A percentile compares a stretch with the other conserved stretches of the same genome.
Evolutionary conservation across 1,140 invertebrate genomes (phyloP).

Genomic region (Calycopis cecrops): DNA sequence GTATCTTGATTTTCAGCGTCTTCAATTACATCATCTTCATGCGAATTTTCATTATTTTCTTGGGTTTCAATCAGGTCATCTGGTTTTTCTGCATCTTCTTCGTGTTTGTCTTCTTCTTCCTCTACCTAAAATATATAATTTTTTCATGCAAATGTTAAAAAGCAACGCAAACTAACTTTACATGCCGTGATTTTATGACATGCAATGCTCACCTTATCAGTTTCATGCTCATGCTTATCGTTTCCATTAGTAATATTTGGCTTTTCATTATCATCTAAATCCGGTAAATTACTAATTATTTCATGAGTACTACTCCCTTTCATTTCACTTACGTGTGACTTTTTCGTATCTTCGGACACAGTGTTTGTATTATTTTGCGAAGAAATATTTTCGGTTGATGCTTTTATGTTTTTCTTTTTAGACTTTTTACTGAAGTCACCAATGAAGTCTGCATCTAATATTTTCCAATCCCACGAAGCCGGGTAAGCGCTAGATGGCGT

Average conservation of each 20-base stretch:
- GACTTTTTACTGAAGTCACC: conserved; percentile 60
- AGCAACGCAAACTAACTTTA: conserved; percentile 62
- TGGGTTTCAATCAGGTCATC: conserved; percentile 22
- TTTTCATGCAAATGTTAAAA: conserved; percentile 68
- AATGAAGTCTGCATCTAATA: conserved; percentile 73
- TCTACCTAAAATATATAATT: conserved; percentile 63
- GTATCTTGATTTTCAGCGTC: conserved; percentile 18
- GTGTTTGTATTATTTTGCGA: conserved; percentile 61
- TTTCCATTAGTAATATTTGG: conserved; percentile 31
- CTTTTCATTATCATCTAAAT: conserved; percentile 57
- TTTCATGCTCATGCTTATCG: conserved; percentile 24
- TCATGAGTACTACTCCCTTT: conserved; percentile 66
- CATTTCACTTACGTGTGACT: conserved; percentile 45
- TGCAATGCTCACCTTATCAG: conserved; percentile 55
- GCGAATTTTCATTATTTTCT: conserved; percentile 26
- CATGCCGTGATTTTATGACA: conserved; percentile 35
- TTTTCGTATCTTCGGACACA: conserved; percentile 49
- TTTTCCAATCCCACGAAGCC: conserved; percentile 83
- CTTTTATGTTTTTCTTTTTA: conserved; percentile 56
- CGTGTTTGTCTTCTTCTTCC: conserved; percentile 26
- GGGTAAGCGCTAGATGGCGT: conserved; percentile 81
- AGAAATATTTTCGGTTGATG: conserved; percentile 65
- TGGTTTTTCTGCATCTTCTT: conserved; percentile 25
- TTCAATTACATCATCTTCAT: conserved; percentile 20
- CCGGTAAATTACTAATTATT: conserved; percentile 57